A percentile compares a stretch with the other conserved stretches of the same genome.
phyloP scores from a whole-genome alignment of 2,888 invertebrate genomes.

The Thalpophila matura region DNA sequence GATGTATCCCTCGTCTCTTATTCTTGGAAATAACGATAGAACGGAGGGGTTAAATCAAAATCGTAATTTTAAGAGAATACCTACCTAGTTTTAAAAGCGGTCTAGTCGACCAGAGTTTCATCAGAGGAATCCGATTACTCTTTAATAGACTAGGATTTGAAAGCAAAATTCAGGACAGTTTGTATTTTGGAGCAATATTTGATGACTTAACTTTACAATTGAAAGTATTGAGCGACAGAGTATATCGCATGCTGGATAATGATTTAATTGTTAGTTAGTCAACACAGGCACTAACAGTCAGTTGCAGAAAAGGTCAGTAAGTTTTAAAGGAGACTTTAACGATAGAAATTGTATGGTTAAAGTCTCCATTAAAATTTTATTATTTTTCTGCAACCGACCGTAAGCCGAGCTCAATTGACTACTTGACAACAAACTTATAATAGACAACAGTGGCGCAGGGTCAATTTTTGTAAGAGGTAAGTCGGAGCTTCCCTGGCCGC shows the following conservation, averaged over 20 bases:
- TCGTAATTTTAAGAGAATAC: background rate
- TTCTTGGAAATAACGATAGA: background rate
- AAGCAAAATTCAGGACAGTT: too few relatives aligned
- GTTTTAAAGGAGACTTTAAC: too few relatives aligned
- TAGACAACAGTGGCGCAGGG: too few relatives aligned
- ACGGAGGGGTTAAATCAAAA: background rate
- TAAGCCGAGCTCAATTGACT: too few relatives aligned
- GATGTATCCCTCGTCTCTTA: constrained; percentile 3
- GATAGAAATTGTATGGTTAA: too few relatives aligned
- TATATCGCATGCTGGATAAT: background rate
- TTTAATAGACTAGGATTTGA: constrained; percentile 14
- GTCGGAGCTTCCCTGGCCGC: too few relatives aligned
- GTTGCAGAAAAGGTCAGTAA: too few relatives aligned
- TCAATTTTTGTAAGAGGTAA: too few relatives aligned
- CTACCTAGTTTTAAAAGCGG: background rate
- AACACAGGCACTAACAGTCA: constrained; percentile 6
- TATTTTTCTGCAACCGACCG: too few relatives aligned
- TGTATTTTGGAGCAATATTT: background rate
- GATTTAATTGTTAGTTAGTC: background rate
- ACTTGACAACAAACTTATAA: too few relatives aligned
- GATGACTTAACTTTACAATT: constrained; percentile 14
- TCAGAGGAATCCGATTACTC: constrained; percentile 3
- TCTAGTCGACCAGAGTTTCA: background rate
- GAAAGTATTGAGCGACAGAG: background rate
- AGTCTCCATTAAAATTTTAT: too few relatives aligned